Base-by-base conservation (phyloP, 2,797 vertebrate species). In the Aphelocoma californica region DNA sequence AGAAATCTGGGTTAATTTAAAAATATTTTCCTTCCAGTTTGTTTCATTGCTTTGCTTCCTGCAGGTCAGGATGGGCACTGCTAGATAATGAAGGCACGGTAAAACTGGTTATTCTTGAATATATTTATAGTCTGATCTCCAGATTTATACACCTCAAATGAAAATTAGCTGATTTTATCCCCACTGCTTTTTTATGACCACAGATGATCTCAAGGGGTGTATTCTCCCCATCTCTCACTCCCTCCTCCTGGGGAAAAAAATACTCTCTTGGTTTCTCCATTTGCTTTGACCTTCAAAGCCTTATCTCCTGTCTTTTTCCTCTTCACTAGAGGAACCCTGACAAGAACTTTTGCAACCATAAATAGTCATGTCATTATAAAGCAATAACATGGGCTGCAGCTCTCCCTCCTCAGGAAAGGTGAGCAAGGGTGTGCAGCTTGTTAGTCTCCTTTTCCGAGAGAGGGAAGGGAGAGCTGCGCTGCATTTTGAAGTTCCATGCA, bases 241-340 rank as follows among this genome's bases (percentile, higher is more conserved):
- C 7, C 4, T 17, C 4, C 17, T 21, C 3, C 18, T 18, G 16
- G 5, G 19, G 14, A 31, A 61, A 81, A 65, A 81, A 77, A 60
- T 4, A n/a, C 6, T 58, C 4, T 45, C 29, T 31, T 36, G 7
- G 9, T 60, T 77, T 85, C 34, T 47, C 75, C 16, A 4, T 84
- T 90, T 67, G 17, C 64, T 96, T 88, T 90, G 78, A 92, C 80
- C 77, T 95, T 94, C 83, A 70, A n/a, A 88, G 36, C 44, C 57
- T 77, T 36, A 70, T 79, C n/a, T 75, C 21, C 60, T 36, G 51
- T 42, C 29, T 88, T 90, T 90, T 32, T 93, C 20, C 17, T 86
- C 60, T 38, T 65, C 42, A 21, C 75, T 67, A 38, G 80, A 70
- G 20, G 45, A 95, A 57, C 38, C 29, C 31, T 64, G 58, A 83